Evolutionary conservation across 2,113 vertebrate genomes (phyloP).

Genomic region (Leucopsar rothschildi): DNA sequence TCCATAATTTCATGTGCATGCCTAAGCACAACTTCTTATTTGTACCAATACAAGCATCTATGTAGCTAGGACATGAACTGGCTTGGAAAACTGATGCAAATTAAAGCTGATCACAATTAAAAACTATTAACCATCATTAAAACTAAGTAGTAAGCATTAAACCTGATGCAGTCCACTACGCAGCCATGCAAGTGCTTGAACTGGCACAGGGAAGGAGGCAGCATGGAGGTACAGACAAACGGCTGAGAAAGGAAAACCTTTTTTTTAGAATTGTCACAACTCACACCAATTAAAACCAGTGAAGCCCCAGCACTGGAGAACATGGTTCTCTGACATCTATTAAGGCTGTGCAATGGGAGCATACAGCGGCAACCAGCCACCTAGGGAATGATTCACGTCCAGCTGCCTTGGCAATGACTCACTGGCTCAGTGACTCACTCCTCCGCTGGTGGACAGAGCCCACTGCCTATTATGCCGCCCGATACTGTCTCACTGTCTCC

Average conservation of each 20-base stretch:
- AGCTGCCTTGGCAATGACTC: constrained; percentile 53
- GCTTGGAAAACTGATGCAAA: neutral
- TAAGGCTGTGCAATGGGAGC: neutral
- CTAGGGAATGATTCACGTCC: constrained; percentile 32
- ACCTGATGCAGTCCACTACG: neutral
- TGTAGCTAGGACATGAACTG: neutral
- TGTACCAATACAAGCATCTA: neutral
- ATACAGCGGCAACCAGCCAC: neutral
- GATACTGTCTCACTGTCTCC: constrained; percentile 24
- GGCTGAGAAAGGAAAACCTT: neutral
- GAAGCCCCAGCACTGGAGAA: neutral
- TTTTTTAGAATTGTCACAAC: neutral
- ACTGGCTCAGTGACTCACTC: constrained; percentile 22
- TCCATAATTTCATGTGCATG: neutral
- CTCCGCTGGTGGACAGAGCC: neutral
- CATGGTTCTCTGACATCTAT: neutral
- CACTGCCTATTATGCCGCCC: neutral
- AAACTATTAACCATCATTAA: neutral
- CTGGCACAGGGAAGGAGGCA: neutral
- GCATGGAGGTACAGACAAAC: neutral
- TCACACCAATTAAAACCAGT: neutral
- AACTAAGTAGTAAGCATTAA: neutral
- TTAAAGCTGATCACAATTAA: neutral
- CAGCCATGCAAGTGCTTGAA: neutral
- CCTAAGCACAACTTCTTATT: neutral